phyloP scores from a whole-genome alignment of 2,888 invertebrate genomes.

The Alitta virens region DNA sequence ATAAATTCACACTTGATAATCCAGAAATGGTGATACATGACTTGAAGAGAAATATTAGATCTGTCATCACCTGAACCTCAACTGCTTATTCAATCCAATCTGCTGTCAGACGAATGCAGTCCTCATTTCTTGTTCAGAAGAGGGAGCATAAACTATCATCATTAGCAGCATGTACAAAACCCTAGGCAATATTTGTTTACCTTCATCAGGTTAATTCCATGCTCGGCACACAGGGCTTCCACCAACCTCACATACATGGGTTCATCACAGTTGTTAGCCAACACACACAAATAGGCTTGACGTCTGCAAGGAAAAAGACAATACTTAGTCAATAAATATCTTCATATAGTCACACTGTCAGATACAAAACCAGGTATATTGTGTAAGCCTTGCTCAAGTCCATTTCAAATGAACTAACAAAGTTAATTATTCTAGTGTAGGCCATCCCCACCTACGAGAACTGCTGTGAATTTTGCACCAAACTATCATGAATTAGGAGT shows the following conservation, averaged over 20 bases:
- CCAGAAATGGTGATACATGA: no score
- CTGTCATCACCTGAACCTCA: not conserved
- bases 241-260: conserved; percentile 96
- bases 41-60: no score
- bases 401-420: no score
- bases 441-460: no score
- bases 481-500: no score
- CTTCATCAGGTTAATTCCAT: conserved; percentile 94
- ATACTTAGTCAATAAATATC: not conserved
- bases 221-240: conserved; percentile 96
- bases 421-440: no score
- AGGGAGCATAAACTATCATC: conserved; percentile 39
- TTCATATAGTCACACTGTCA: no score
- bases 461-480: no score
- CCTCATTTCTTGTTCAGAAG: conserved; percentile 29
- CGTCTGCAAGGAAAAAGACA: conserved; percentile 66
- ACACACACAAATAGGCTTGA: conserved; percentile 91
- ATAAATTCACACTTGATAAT: no score
- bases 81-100: no score
- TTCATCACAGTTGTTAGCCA: conserved; percentile 98
- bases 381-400: no score
- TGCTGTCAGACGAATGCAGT: not conserved
- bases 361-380: no score
- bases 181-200: conserved; percentile 53
- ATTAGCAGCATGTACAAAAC: not conserved